Percentiles rank a stretch among this genome's conserved stretches.
Conservation (phyloP, 2,888 invertebrate genomes). For the Lithosia quadra region DNA sequence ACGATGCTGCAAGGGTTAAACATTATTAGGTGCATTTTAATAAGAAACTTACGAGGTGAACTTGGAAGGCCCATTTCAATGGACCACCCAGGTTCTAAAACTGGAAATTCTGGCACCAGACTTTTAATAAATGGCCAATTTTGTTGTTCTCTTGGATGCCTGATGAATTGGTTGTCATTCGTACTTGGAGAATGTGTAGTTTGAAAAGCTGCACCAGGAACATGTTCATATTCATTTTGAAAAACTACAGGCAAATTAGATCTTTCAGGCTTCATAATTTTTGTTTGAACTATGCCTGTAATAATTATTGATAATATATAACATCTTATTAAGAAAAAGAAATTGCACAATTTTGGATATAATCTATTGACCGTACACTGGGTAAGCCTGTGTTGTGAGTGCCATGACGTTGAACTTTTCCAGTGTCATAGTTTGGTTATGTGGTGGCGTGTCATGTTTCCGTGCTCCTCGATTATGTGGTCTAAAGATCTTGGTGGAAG, state of each 20-base stretch:
- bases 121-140: not conserved
- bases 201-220: not conserved
- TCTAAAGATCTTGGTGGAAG: no score
- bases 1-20: no score
- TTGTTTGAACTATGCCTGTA: not conserved
- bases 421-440: no score
- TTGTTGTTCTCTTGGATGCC: not conserved
- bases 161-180: not conserved
- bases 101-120: not conserved
- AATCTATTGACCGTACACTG: no score
- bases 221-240: not conserved
- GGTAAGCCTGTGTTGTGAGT: no score
- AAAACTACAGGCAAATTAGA: not conserved
- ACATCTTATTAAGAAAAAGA: no score
- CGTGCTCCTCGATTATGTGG: no score
- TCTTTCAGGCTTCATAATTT: not conserved
- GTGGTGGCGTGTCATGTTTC: no score
- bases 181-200: not conserved
- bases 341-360: no score
- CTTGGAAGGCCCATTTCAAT: not conserved
- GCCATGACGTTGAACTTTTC: no score
- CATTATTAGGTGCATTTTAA: not conserved
- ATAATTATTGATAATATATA: no score
- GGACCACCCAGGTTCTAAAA: not conserved
- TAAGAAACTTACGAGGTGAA: not conserved